Evolutionary conservation across 2,797 vertebrate genomes (phyloP).

Genomic region (Geotrypetes seraphini): DNA sequence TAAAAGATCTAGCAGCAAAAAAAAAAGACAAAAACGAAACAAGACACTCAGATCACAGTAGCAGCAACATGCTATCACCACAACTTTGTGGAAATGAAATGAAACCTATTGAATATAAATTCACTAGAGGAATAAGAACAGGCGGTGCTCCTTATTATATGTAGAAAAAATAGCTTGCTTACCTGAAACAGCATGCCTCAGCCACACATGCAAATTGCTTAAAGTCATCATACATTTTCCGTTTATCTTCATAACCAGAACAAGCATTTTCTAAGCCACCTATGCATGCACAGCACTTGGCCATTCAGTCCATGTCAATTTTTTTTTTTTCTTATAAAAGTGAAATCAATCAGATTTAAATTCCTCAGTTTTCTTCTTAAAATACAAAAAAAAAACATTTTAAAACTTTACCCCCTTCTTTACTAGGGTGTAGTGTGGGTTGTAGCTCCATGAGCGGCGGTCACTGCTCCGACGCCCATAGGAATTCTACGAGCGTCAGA

Average conservation of each 20-base stretch:
- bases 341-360: no score
- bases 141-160: no score
- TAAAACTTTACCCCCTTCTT: no score
- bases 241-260: slow-evolving; percentile 44
- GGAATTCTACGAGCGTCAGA: no score
- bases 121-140: no score
- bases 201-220: slow-evolving; percentile 63
- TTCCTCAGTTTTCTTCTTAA: slow-evolving; percentile 6
- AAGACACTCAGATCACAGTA: slow-evolving; percentile 20
- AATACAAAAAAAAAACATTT: slow-evolving; percentile 15
- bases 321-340: slow-evolving; percentile 33
- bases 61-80: slow-evolving; percentile 19
- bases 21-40: no score
- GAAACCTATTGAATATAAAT: no score
- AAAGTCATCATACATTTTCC: slow-evolving; percentile 44
- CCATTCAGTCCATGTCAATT: slow-evolving; percentile 53
- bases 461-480: no score
- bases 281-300: slow-evolving; percentile 56
- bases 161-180: slow-evolving; percentile 41
- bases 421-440: no score
- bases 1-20: no score
- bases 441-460: no score
- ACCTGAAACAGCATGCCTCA: slow-evolving; percentile 67
- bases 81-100: slow-evolving; percentile 53
- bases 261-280: slow-evolving; percentile 50